Percentiles rank a stretch among this genome's conserved stretches.
phyloP scores from a whole-genome alignment of 1,140 invertebrate genomes.

The Drosophila nannoptera region DNA sequence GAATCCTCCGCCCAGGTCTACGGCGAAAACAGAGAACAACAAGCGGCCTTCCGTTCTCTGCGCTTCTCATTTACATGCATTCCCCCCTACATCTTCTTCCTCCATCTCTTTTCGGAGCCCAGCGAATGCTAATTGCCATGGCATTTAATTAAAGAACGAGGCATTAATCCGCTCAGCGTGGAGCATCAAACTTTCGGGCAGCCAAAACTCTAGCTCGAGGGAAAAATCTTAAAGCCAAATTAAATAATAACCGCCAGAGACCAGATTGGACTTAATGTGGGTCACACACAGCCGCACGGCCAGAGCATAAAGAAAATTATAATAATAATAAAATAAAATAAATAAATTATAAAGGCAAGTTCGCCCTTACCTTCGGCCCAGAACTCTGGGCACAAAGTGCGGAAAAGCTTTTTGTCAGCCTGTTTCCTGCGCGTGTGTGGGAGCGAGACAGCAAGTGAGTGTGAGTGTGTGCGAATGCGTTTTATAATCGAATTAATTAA shows the following conservation, averaged over 20 bases:
- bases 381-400: constrained; percentile 40
- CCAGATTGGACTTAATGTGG: constrained; percentile 48
- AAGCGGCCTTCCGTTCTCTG: too few species aligned
- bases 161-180: too few species aligned
- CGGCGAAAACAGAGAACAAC: too few species aligned
- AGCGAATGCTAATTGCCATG: too few species aligned
- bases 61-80: too few species aligned
- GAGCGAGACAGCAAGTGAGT: constrained; percentile 17
- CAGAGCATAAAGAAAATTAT: constrained; percentile 14
- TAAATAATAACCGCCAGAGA: constrained; percentile 21
- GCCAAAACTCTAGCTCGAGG: background rate
- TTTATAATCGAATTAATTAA: constrained; percentile 77
- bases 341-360: too few species aligned
- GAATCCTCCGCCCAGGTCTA: too few species aligned
- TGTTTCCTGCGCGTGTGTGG: constrained; percentile 24
- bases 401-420: constrained; percentile 68
- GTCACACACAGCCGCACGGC: constrained; percentile 29
- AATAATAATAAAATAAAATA: too few species aligned
- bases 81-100: too few species aligned
- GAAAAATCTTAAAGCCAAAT: constrained; percentile 3
- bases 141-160: too few species aligned
- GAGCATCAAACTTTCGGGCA: background rate
- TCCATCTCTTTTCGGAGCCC: too few species aligned
- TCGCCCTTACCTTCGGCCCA: background rate
- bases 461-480: constrained; percentile 49